Evolutionary conservation across 1,140 invertebrate genomes (phyloP).

Genomic region (Hycleus phaleratus): DNA sequence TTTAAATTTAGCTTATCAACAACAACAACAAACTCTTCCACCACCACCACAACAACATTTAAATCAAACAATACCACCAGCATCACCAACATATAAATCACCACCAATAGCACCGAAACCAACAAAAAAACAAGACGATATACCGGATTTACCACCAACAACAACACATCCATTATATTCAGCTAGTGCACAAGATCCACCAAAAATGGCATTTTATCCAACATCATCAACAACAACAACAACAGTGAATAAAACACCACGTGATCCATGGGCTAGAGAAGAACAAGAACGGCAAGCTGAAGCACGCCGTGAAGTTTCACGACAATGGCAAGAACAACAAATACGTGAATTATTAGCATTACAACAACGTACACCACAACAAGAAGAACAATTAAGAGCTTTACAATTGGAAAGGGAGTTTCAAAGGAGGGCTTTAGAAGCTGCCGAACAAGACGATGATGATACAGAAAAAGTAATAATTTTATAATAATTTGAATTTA

Average conservation of each 20-base stretch:
- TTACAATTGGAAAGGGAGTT: slow-evolving; percentile 82
- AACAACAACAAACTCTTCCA: slow-evolving; percentile 28
- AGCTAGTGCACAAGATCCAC: slow-evolving; percentile 68
- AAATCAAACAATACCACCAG: slow-evolving; percentile 5
- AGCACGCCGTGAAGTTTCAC: slow-evolving; percentile 54
- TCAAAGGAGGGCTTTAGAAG: slow-evolving; percentile 74
- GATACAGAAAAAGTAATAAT: slow-evolving; percentile 41
- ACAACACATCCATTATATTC: slow-evolving; percentile 65
- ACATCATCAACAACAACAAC: slow-evolving; percentile 25
- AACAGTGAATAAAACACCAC: slow-evolving; percentile 33
- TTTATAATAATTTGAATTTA: neutral
- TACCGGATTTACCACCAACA: slow-evolving; percentile 63
- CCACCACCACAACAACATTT: slow-evolving; percentile 37
- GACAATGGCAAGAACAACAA: slow-evolving; percentile 61
- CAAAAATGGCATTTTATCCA: slow-evolving; percentile 64
- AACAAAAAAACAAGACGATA: slow-evolving; percentile 39
- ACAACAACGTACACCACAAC: slow-evolving; percentile 61
- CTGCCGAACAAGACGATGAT: slow-evolving; percentile 71
- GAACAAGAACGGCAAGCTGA: slow-evolving; percentile 76
- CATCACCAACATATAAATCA: slow-evolving; percentile 40
- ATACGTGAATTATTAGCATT: slow-evolving; percentile 66
- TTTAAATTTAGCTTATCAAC: slow-evolving; percentile 29
- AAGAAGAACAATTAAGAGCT: slow-evolving; percentile 79
- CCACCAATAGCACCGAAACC: slow-evolving; percentile 48
- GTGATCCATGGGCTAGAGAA: slow-evolving; percentile 84